These are phyloP conservation scores for Cynopterus brachyotis DNA, from an alignment of 2,113 vertebrate species.

Conservation along the genomic window DNA sequence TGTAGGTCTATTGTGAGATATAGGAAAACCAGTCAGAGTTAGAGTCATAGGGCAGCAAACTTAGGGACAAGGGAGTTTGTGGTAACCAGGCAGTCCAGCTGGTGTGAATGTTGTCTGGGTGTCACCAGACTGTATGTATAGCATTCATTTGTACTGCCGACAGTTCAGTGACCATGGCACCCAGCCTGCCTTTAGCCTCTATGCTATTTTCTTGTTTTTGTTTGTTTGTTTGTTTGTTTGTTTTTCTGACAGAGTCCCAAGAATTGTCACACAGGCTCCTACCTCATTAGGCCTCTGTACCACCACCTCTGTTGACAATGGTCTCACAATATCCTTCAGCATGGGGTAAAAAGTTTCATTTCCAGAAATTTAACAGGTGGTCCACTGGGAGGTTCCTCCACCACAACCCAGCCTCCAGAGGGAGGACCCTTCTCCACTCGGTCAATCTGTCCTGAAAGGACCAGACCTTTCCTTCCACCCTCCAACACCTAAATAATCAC, in stretches of 20 bases:
- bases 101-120: not conserved
- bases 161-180: not conserved
- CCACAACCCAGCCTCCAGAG: not conserved
- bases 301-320: not conserved
- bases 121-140: not conserved
- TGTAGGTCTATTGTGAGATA: not conserved
- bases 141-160: not conserved
- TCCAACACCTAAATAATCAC: not conserved
- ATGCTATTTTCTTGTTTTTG: not conserved
- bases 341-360: not conserved
- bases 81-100: not conserved
- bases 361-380: not conserved
- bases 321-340: not conserved
- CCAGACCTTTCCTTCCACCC: not conserved
- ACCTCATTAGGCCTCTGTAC: not conserved
- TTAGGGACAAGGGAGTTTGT: not conserved
- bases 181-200: not conserved
- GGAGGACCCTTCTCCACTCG: not conserved
- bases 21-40: not conserved
- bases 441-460: not conserved
- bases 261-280: not conserved
- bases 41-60: not conserved
- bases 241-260: not conserved
- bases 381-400: not conserved
- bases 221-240: too few species aligned